These are phyloP conservation scores for Petrocephalus microphthalmus DNA, from an alignment of 2,113 vertebrate species.

Conservation along the genomic window DNA sequence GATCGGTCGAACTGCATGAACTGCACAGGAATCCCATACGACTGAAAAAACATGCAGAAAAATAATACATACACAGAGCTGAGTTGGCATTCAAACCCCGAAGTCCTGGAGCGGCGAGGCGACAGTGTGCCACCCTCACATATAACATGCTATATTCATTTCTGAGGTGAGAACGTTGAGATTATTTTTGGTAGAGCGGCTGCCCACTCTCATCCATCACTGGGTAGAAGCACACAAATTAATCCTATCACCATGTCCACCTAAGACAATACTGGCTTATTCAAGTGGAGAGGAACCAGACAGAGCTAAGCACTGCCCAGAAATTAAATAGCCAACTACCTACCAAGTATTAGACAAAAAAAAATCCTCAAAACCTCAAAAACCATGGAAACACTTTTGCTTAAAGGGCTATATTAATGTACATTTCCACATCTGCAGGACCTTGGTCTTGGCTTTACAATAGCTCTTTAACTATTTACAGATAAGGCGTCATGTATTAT, in stretches of 20 bases:
- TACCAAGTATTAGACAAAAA: not conserved
- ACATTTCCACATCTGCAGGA: not conserved
- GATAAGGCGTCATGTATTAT: not conserved
- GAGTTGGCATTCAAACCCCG: not conserved
- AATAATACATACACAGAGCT: not conserved
- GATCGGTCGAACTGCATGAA: not conserved
- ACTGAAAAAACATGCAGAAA: not conserved
- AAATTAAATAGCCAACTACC: conserved; percentile 1
- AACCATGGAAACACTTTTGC: not conserved
- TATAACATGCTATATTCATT: not conserved
- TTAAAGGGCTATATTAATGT: not conserved
- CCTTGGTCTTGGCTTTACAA: not conserved
- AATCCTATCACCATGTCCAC: not conserved
- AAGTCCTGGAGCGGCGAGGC: not conserved
- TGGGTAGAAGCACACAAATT: not conserved
- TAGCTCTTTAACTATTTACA: not conserved
- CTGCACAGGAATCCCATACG: not conserved
- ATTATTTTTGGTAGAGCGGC: not conserved
- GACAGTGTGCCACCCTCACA: not conserved
- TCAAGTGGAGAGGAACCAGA: not conserved
- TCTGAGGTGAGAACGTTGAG: not conserved
- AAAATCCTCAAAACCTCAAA: not conserved
- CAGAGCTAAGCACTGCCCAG: not conserved
- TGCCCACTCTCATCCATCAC: not conserved
- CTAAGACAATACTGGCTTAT: not conserved